Percentiles rank a stretch among this genome's conserved stretches.
These are phyloP conservation scores for Malacoctenus gilli DNA, from an alignment of 2,797 vertebrate species.

Conservation along the genomic window DNA sequence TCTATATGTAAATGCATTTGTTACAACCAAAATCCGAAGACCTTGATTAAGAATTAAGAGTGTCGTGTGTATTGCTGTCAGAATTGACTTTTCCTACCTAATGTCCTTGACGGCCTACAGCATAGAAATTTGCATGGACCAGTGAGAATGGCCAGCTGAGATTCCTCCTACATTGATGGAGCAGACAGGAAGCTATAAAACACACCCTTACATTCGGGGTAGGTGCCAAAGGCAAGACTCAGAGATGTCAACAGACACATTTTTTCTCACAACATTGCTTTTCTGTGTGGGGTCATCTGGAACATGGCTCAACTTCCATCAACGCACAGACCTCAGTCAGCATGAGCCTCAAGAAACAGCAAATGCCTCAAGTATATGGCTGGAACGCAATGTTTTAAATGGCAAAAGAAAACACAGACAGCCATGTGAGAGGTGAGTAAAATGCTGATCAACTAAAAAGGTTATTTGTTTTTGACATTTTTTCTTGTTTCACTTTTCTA, in stretches of 20 bases:
- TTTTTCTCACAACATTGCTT: conserved; percentile 72
- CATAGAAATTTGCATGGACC: conserved; percentile 32
- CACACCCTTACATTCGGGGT: conserved; percentile 24
- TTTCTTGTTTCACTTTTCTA: not conserved
- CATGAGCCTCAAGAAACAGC: conserved; percentile 21
- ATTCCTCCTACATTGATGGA: conserved; percentile 58
- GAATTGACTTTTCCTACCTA: conserved; percentile 18
- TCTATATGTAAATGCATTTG: too few species aligned
- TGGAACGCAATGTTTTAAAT: conserved; percentile 29
- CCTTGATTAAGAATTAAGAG: too few species aligned
- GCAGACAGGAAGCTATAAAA: conserved; percentile 75
- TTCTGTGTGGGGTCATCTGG: conserved; percentile 63
- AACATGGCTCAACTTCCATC: conserved; percentile 40
- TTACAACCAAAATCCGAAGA: too few species aligned
- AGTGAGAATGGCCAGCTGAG: conserved; percentile 50
- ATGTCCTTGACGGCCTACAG: conserved; percentile 28
- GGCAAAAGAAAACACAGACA: conserved; percentile 18
- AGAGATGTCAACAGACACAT: conserved; percentile 76
- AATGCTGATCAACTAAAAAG: conserved; percentile 14
- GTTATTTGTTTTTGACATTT: not conserved
- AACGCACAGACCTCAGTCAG: conserved; percentile 28
- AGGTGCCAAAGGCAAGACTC: conserved; percentile 66
- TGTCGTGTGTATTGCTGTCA: conserved; percentile 23
- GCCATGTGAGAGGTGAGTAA: conserved; percentile 72
- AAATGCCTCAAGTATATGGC: conserved; percentile 21